Conservation (phyloP, 2,888 invertebrate genomes). For the Dasysyrphus tricinctus region DNA sequence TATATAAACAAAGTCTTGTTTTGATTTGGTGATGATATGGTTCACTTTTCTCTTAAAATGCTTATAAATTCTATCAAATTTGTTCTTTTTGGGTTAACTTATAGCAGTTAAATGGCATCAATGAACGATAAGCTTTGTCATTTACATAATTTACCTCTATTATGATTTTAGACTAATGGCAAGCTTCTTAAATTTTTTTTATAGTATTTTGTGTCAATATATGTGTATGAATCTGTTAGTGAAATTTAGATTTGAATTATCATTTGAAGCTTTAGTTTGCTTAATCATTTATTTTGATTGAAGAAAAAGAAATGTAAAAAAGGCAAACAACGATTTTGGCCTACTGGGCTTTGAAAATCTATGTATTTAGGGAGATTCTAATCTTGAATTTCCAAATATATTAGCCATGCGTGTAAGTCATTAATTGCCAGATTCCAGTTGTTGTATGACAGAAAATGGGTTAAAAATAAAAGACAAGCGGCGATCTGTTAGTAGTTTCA, state of each 20-base stretch:
- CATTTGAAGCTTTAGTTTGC: not conserved
- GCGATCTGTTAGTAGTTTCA: too few species aligned
- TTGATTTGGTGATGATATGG: not conserved
- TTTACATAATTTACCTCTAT: slow-evolving; percentile 53
- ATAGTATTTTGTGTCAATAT: not conserved
- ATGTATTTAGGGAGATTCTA: too few species aligned
- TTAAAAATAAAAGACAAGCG: too few species aligned
- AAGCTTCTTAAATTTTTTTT: slow-evolving; percentile 18
- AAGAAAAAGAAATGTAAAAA: not conserved
- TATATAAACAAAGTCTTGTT: not conserved
- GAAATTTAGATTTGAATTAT: slow-evolving; percentile 10
- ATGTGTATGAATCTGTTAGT: not conserved
- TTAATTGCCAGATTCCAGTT: too few species aligned
- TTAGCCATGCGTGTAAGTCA: too few species aligned
- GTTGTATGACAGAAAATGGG: too few species aligned
- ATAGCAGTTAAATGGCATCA: slow-evolving; percentile 43
- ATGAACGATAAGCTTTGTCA: slow-evolving; percentile 51
- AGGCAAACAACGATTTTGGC: too few species aligned
- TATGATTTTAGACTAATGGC: slow-evolving; percentile 14
- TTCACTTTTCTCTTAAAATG: slow-evolving; percentile 15
- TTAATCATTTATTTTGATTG: not conserved
- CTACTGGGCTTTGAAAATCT: not conserved
- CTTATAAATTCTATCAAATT: slow-evolving; percentile 15
- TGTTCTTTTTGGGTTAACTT: slow-evolving; percentile 42
- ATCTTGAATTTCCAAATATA: too few species aligned